phyloP scores from a whole-genome alignment of 2,888 invertebrate genomes.

The Dromius quadrimaculatus region DNA sequence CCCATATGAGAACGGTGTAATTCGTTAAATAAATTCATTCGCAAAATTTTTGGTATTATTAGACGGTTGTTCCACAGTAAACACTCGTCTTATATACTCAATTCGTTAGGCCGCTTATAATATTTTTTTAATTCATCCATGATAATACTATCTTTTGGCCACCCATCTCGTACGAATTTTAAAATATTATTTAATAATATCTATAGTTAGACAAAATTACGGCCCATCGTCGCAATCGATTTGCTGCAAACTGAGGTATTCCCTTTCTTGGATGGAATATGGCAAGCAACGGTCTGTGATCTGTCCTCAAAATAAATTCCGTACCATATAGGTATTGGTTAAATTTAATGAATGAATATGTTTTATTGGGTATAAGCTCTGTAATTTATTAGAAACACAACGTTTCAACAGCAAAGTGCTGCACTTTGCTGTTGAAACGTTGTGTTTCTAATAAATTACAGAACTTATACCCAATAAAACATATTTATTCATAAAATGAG shows the following conservation, averaged over 20 bases:
- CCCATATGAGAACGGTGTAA: constrained; percentile 53
- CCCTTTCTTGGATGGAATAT: constrained; percentile 10
- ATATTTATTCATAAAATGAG: no score
- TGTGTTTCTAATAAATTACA: no score
- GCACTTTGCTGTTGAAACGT: no score
- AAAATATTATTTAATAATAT: constrained; percentile 27
- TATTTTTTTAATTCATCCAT: neutral
- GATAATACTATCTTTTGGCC: constrained; percentile 8
- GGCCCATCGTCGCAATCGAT: constrained; percentile 52
- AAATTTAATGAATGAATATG: no score
- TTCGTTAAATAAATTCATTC: constrained; percentile 34
- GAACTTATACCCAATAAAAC: no score
- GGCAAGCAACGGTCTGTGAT: constrained; percentile 40
- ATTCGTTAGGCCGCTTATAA: neutral
- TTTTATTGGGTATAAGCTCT: no score
- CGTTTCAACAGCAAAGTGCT: no score
- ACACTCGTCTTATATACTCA: constrained; percentile 8
- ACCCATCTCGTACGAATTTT: constrained; percentile 2
- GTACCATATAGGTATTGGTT: constrained; percentile 19
- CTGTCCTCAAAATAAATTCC: constrained; percentile 19
- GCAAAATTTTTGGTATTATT: constrained; percentile 6
- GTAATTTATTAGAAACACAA: no score
- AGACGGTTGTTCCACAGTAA: neutral
- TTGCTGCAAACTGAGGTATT: constrained; percentile 22
- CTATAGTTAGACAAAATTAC: constrained; percentile 54